A percentile compares a stretch with the other conserved stretches of the same genome.
Conservation (phyloP, 2,797 vertebrate genomes). For the Artibeus jamaicensis region DNA sequence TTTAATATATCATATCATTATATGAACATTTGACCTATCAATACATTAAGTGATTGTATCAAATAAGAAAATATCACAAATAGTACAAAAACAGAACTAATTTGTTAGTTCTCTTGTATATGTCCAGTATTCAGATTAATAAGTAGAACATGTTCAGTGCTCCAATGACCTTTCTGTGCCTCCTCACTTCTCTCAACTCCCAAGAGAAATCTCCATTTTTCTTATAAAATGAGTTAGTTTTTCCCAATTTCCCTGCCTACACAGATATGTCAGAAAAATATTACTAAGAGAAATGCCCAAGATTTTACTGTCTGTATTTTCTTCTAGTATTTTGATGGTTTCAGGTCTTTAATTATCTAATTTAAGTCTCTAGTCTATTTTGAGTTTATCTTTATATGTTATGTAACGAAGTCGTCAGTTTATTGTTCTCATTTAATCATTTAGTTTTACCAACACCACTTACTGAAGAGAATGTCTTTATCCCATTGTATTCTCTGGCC, state of each 20-base stretch:
- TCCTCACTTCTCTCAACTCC: not conserved
- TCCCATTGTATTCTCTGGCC: too few species aligned
- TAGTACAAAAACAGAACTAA: not conserved
- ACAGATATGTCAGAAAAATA: not conserved
- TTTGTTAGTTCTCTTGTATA: not conserved
- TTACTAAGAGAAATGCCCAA: not conserved
- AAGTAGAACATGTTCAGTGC: not conserved
- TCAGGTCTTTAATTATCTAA: too few species aligned
- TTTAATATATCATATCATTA: not conserved
- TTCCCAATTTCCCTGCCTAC: not conserved
- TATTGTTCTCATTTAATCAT: not conserved
- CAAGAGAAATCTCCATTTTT: not conserved
- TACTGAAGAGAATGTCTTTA: not conserved
- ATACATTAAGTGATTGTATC: not conserved
- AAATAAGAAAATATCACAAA: not conserved
- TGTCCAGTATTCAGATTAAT: not conserved
- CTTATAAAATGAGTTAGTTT: not conserved
- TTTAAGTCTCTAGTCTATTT: not conserved
- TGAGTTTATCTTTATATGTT: not conserved
- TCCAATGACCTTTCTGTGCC: not conserved
- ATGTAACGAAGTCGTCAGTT: not conserved
- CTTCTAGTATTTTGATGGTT: not conserved
- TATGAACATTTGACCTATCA: not conserved
- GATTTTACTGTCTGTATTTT: not conserved
- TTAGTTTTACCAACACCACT: not conserved